Percentiles rank a stretch among this genome's conserved stretches.
phyloP scores from a whole-genome alignment of 1,140 invertebrate genomes.

The Sminthurides bifidus region DNA sequence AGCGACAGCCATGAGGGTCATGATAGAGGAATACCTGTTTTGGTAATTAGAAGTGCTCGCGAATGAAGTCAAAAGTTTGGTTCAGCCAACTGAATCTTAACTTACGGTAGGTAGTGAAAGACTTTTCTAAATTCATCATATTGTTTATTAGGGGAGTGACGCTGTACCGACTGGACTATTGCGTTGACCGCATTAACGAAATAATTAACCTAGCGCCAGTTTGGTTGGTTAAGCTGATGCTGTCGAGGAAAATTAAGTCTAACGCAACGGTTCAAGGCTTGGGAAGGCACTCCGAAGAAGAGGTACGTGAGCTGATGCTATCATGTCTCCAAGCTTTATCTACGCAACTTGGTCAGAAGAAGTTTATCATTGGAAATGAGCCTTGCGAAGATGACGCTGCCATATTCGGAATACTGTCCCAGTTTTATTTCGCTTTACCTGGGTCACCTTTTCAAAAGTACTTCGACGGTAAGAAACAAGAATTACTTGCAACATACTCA shows the following conservation, averaged over 20 bases:
- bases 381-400: conserved; percentile 22
- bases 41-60: too few species aligned
- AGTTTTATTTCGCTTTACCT: background rate
- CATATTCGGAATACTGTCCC: conserved; percentile 8
- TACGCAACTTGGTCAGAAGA: conserved; percentile 8
- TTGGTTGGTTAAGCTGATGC: background rate
- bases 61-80: background rate
- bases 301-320: background rate
- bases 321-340: conserved; percentile 11
- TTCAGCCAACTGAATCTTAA: background rate
- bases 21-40: conserved; percentile 30
- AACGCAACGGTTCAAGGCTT: conserved; percentile 13
- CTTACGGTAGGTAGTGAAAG: background rate
- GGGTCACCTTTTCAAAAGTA: conserved; percentile 10
- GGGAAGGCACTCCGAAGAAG: conserved; percentile 6
- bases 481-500: too few species aligned
- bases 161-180: background rate
- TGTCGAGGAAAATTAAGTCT: background rate
- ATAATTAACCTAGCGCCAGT: background rate
- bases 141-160: conserved; percentile 6
- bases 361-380: conserved; percentile 21
- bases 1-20: conserved; percentile 18
- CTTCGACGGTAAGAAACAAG: conserved; percentile 12
- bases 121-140: background rate
- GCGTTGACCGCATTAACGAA: background rate